These are phyloP conservation scores for Leptopilina myrica DNA, from an alignment of 2,888 invertebrate species.

Conservation along the genomic window DNA sequence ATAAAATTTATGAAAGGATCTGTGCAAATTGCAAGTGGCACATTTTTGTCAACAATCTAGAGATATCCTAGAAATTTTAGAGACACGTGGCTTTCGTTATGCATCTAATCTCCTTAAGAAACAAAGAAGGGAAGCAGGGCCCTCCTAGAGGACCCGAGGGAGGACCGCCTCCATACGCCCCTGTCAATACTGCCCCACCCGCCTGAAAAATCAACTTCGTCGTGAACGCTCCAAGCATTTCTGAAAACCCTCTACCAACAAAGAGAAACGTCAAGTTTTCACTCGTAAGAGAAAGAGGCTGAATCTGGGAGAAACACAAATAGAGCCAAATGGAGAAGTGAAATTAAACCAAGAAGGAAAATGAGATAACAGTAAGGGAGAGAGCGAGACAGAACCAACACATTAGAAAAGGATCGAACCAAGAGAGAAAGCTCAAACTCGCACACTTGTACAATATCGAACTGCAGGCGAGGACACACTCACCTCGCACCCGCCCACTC, in stretches of 20 bases:
- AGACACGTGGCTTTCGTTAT: slow-evolving; percentile 3
- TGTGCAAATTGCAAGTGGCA: not conserved
- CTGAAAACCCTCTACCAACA: slow-evolving; percentile 32
- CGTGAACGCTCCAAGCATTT: not conserved
- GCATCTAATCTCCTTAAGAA: slow-evolving; percentile 38
- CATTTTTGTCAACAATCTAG: not conserved
- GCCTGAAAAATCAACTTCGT: slow-evolving; percentile 14
- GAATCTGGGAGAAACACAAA: not conserved
- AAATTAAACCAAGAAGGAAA: slow-evolving; percentile 3
- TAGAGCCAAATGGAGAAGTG: not conserved
- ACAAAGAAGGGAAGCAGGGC: slow-evolving; percentile 60
- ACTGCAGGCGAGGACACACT: slow-evolving; percentile 72
- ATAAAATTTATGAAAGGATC: not conserved
- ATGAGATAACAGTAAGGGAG: not conserved
- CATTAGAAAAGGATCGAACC: slow-evolving; percentile 61
- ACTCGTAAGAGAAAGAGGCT: not conserved
- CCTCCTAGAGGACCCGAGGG: slow-evolving; percentile 60
- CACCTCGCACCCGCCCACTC: slow-evolving; percentile 79
- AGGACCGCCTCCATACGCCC: slow-evolving; percentile 72
- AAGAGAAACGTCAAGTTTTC: slow-evolving; percentile 42
- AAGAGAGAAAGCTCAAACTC: slow-evolving; percentile 77
- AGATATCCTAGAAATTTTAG: not conserved
- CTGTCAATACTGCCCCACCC: slow-evolving; percentile 55
- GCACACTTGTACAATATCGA: slow-evolving; percentile 75
- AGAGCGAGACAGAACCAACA: too few species aligned